Base-by-base conservation (phyloP, 2,797 vertebrate species). In the Hapalemur alaotrensis region DNA sequence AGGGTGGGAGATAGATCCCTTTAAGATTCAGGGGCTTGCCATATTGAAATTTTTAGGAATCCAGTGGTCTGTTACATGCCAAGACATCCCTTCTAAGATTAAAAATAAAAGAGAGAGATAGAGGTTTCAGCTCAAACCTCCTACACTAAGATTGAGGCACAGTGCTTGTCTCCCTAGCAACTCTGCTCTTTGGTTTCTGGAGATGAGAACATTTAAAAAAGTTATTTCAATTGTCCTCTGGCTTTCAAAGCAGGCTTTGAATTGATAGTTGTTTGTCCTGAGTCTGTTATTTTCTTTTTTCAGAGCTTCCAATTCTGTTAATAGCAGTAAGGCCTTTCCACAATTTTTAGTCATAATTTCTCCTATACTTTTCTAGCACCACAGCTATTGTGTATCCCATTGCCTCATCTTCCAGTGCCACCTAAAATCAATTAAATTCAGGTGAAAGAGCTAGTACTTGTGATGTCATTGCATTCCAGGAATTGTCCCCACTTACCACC, bases 181-280 rank as follows among this genome's bases (percentile, higher is more conserved):
- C 5, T 67, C 57, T 78, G 30, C 30, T 41, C 18, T 72, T 78
- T 41, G 57, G 23, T 78, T 25, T 83, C 30, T 88, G 43, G 63
- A 46, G 30, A 92, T 70, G 25, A 83, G 32, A 30, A 7, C 38
- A 59, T 54, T 57, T n/a, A 80, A n/a, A 38, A 88, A 80, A 61
- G 32, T 80, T 93, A 67, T 32, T 14, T 52, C 12, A 96, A 12
- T 67, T 54, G 48, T 46, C 43, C 28, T 88, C 35, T 75, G 32
- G 28, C 46, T 89, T 93, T 95, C 84, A 79, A 87, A 83, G 43
- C 79, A 91, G 52, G 43, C 25, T 84, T 95, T 91, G 72, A 75
- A 70, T 35, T 76, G 41, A 38, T 23, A 65, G 43, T 50, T 67
- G 32, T 52, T 81, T 65, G 50, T n/a, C 65, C 18, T 85, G 69